Evolutionary conservation across 2,888 invertebrate genomes (phyloP), one percentile per base, ranked within the genome.

Genomic region (Cheilosia soror): DNA sequence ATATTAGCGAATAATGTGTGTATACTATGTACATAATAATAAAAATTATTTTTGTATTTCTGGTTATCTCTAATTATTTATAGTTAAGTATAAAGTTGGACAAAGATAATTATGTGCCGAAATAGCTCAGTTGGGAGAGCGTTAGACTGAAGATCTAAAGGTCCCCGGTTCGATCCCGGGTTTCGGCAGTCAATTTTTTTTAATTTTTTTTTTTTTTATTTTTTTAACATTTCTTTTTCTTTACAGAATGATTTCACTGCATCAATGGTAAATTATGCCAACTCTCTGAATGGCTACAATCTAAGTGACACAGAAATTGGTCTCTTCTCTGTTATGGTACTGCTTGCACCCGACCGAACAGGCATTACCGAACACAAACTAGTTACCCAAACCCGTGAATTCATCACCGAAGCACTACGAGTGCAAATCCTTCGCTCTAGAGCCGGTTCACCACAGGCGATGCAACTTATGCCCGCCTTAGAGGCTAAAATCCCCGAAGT

Each of bases 241-340:
- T 93, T 94, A 5, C 94, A 98, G 98, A 93, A 94, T 69, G 96
- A 96, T 87, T 98, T 98, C 91, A 96, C 97, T 25, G 93, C 94
- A 57, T 94, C 95, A n/a, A 92, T 98, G 91, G 94, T 98, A 93
- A 95, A 96, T 89, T 97, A 98, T 92, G 95, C 97, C 80, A 95
- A 94, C 91, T 94, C 95, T 65, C 93, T 98, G 90, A 95, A 95
- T 88, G 94, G 94, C 81, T 93, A 98, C 89, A 94, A 95, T 82
- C 93, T 98, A 90, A 96, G 96, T 89, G 98, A 99, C 90, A 96
- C 97, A 40, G 99, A 99, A 93, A 93, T 98, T 89, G 98, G 97
- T 1, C 93, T 98, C 78, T 97, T 96, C 93, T 96, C 97, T 7
- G 98, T 96, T 33, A 95, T 97, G 66, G 96, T 98, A 72, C 93